These are phyloP conservation scores for Rhopalosiphum padi DNA, from an alignment of 1,140 invertebrate genomes.

Conservation along the genomic window DNA sequence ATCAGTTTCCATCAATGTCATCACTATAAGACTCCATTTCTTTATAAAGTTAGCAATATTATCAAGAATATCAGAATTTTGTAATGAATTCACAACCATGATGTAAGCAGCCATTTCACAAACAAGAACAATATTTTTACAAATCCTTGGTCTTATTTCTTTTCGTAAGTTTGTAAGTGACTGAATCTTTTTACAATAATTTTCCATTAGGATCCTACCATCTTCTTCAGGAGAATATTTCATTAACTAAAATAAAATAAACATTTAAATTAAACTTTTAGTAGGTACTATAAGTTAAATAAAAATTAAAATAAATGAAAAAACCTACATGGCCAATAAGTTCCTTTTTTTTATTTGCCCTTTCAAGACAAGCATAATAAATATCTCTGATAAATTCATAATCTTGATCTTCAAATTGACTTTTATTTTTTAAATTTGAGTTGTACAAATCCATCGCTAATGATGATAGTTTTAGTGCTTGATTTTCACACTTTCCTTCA, in stretches of 20 bases:
- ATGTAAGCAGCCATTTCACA: slow-evolving; percentile 35
- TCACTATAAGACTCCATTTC: slow-evolving; percentile 8
- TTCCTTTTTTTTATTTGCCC: background rate
- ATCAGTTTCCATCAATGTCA: background rate
- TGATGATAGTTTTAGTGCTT: slow-evolving; percentile 15
- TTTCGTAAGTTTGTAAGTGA: background rate
- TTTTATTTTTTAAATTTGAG: background rate
- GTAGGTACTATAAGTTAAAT: background rate
- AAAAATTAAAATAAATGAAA: background rate
- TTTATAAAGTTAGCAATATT: background rate
- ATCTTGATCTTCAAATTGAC: background rate
- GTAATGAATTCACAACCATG: background rate
- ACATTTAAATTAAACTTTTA: background rate
- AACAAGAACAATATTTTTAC: background rate
- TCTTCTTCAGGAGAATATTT: background rate
- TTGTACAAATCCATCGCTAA: background rate
- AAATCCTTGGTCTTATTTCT: background rate
- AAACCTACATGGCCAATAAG: slow-evolving; percentile 16
- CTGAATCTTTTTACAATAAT: background rate
- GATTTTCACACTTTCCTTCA: background rate
- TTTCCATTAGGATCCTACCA: background rate
- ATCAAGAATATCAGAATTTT: background rate
- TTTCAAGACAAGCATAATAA: slow-evolving; percentile 40
- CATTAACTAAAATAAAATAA: slow-evolving; percentile 48
- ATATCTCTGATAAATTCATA: slow-evolving; percentile 38